Percentiles rank a stretch among this genome's conserved stretches.
These are phyloP conservation scores for Anniella stebbinsi DNA, from an alignment of 2,797 vertebrate genomes.

Conservation along the genomic window DNA sequence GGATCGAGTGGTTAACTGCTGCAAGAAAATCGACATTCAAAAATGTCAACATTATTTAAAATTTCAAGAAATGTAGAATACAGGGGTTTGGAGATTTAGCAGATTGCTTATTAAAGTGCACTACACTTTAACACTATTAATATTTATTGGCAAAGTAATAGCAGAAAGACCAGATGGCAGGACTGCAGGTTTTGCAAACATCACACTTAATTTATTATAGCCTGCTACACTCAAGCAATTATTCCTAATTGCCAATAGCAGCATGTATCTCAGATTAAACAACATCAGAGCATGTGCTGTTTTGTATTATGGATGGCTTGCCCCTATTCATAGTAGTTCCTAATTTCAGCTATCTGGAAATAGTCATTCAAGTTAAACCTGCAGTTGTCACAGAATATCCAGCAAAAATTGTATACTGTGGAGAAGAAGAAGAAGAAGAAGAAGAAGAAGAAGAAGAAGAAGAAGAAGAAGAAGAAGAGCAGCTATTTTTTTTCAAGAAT, in stretches of 20 bases:
- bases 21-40: slow-evolving; percentile 5
- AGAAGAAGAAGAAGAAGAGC: no score
- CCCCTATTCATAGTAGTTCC: slow-evolving; percentile 60
- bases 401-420: slow-evolving; percentile 6
- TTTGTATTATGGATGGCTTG: slow-evolving; percentile 55
- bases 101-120: slow-evolving; percentile 38
- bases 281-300: slow-evolving; percentile 59
- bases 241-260: slow-evolving; percentile 66
- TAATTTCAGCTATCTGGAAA: slow-evolving; percentile 68
- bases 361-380: slow-evolving; percentile 53
- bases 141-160: slow-evolving; percentile 60
- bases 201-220: slow-evolving; percentile 65
- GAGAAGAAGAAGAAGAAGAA: not conserved
- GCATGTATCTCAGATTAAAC: slow-evolving; percentile 64
- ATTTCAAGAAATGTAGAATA: slow-evolving; percentile 55
- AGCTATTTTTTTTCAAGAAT: not conserved
- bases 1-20: slow-evolving; percentile 12
- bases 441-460: not conserved
- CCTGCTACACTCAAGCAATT: slow-evolving; percentile 68
- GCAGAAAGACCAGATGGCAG: slow-evolving; percentile 68
- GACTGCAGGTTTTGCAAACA: slow-evolving; percentile 67
- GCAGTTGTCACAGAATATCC: slow-evolving; percentile 47
- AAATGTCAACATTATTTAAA: slow-evolving; percentile 52
- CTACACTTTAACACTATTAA: slow-evolving; percentile 49
- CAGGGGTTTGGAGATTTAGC: slow-evolving; percentile 53